phyloP scores from a whole-genome alignment of 2,797 vertebrate species.

The Microctenopoma lineatum region DNA sequence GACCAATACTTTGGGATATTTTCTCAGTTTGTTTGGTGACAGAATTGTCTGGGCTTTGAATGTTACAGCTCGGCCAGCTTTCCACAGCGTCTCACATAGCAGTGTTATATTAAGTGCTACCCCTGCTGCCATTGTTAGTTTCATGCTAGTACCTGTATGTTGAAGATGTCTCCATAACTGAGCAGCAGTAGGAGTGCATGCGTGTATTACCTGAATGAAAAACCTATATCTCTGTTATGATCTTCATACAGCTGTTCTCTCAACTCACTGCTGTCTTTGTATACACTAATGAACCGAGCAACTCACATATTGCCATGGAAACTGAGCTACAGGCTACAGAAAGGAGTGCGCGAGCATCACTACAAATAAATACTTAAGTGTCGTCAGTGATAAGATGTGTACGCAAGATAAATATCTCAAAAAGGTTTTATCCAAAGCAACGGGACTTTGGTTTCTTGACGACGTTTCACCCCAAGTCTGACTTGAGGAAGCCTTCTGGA shows the following conservation, averaged over 20 bases:
- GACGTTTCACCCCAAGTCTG: too few species aligned
- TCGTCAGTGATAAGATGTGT: too few species aligned
- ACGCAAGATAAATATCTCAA: too few species aligned
- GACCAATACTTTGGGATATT: slow-evolving; percentile 47
- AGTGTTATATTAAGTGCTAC: slow-evolving; percentile 5
- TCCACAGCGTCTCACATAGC: slow-evolving; percentile 27
- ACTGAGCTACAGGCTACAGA: slow-evolving; percentile 20
- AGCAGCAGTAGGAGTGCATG: background rate
- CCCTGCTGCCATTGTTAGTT: slow-evolving; percentile 23
- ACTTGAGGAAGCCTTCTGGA: too few species aligned
- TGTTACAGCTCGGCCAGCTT: slow-evolving; percentile 27
- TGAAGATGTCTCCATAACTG: background rate
- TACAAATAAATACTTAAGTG: too few species aligned
- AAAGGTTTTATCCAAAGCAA: too few species aligned
- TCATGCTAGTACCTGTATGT: slow-evolving; percentile 10
- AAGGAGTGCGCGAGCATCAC: slow-evolving; percentile 7
- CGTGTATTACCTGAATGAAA: slow-evolving; percentile 11
- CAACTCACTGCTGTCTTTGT: slow-evolving; percentile 35
- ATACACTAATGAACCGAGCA: slow-evolving; percentile 13
- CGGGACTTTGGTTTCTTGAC: too few species aligned
- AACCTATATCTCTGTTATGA: background rate
- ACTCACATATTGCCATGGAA: slow-evolving; percentile 53
- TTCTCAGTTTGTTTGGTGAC: slow-evolving; percentile 47
- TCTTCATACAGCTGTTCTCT: slow-evolving; percentile 23
- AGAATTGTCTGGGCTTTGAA: slow-evolving; percentile 38